phyloP scores from a whole-genome alignment of 2,888 invertebrate species.

The Geotrupes spiniger region DNA sequence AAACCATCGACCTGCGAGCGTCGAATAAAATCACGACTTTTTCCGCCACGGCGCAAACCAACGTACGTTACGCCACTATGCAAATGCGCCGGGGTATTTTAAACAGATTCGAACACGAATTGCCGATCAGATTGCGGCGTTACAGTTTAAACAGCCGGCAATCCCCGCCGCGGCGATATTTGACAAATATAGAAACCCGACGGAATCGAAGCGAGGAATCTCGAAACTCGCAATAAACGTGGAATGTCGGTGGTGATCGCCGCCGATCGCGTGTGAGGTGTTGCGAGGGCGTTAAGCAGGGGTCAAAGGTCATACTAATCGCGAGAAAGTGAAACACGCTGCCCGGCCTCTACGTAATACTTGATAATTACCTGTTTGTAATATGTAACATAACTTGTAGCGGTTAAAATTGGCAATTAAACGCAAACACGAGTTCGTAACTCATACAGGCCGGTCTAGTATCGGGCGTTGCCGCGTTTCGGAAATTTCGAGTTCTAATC shows the following conservation, averaged over 20 bases:
- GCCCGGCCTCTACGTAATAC: slow-evolving; percentile 37
- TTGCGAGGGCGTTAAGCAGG: slow-evolving; percentile 42
- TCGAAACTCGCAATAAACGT: slow-evolving; percentile 16
- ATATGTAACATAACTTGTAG: slow-evolving; percentile 7
- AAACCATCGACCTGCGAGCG: too few species aligned
- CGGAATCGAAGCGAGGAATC: slow-evolving; percentile 18
- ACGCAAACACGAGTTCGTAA: neutral
- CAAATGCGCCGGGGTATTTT: too few species aligned
- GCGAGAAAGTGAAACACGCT: slow-evolving; percentile 44
- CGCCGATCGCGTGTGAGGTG: slow-evolving; percentile 36
- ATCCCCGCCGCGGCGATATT: too few species aligned
- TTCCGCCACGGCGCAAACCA: too few species aligned
- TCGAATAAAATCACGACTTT: too few species aligned
- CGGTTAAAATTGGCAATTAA: slow-evolving; percentile 7
- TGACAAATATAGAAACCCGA: slow-evolving; percentile 2
- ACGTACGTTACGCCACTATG: too few species aligned
- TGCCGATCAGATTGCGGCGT: too few species aligned
- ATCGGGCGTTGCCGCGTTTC: too few species aligned
- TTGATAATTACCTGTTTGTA: slow-evolving; percentile 20
- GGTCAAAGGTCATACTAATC: slow-evolving; percentile 46
- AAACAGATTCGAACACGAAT: too few species aligned
- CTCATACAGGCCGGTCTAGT: too few species aligned
- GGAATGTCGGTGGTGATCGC: slow-evolving; percentile 22
- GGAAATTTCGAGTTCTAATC: too few species aligned
- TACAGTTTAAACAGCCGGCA: too few species aligned